Percentiles rank a stretch among this genome's conserved stretches.
Conservation (phyloP, 2,113 vertebrate species). For the Microcebus murinus region DNA sequence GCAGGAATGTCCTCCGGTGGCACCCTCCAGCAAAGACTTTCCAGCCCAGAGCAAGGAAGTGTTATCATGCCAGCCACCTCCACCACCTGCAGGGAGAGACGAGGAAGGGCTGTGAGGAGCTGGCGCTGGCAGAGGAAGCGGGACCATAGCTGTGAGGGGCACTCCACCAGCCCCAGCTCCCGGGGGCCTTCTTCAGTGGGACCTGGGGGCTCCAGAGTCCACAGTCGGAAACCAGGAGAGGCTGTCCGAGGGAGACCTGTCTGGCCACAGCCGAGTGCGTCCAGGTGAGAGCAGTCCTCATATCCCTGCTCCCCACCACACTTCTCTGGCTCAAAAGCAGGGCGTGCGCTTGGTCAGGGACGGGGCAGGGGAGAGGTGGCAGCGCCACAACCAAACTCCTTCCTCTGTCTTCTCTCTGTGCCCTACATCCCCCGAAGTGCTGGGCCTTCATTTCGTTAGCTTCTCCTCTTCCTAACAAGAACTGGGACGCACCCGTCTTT, state of each 20-base stretch:
- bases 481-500: background rate
- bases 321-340: background rate
- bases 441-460: background rate
- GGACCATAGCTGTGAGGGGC: rapidly evolving
- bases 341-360: background rate
- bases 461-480: background rate
- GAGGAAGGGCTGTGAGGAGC: background rate
- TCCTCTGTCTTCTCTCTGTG: background rate
- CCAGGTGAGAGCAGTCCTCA: rapidly evolving
- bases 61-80: slow-evolving; percentile 97
- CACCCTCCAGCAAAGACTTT: slow-evolving; percentile 94
- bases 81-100: slow-evolving; percentile 92
- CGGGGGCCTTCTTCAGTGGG: background rate
- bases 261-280: background rate
- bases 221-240: background rate
- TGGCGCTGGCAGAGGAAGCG: background rate
- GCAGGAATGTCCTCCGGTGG: slow-evolving; percentile 96
- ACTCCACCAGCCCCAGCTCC: rapidly evolving
- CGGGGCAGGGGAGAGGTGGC: rapidly evolving
- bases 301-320: background rate
- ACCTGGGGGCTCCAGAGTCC: background rate
- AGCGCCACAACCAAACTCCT: background rate
- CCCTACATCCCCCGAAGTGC: rapidly evolving
- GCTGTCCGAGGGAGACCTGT: background rate
- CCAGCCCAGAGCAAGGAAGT: slow-evolving; percentile 93